Conservation (phyloP, 64 coral and sea anemone genomes). For the Dendrophyllia cribrosa region DNA sequence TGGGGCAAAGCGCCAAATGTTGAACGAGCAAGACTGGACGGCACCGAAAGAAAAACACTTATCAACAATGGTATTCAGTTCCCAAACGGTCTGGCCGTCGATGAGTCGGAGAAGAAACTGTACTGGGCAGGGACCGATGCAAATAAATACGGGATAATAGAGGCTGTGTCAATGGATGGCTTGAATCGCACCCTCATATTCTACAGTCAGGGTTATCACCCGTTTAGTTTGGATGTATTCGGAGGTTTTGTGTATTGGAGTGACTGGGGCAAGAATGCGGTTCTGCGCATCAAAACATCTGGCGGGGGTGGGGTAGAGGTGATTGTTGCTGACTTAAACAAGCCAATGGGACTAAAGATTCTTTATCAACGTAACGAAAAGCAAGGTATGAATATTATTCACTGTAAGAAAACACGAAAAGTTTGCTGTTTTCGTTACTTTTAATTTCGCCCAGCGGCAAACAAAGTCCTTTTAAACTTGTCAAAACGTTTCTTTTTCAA, state of each 20-base stretch:
- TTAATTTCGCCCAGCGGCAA: no score
- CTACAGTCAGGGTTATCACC: neutral
- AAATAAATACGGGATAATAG: neutral
- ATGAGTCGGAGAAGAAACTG: conserved; percentile 3
- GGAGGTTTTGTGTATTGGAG: neutral
- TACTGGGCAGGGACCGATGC: neutral
- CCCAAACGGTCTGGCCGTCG: neutral
- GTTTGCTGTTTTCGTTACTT: no score
- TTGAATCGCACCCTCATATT: neutral
- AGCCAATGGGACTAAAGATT: conserved; percentile 10
- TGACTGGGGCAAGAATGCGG: neutral
- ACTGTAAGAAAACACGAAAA: no score
- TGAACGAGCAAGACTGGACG: conserved; percentile 12
- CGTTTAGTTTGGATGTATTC: neutral
- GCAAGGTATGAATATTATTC: neutral
- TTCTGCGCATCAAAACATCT: neutral
- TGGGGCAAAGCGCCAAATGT: neutral
- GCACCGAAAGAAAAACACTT: neutral
- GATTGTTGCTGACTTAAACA: neutral
- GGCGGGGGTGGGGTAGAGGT: neutral
- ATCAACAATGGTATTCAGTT: neutral
- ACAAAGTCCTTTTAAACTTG: no score
- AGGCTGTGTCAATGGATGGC: neutral
- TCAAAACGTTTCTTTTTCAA: no score
- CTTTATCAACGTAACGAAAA: neutral